Base-by-base conservation (phyloP, 2,888 invertebrate species). In the Drosophila pullipes region DNA sequence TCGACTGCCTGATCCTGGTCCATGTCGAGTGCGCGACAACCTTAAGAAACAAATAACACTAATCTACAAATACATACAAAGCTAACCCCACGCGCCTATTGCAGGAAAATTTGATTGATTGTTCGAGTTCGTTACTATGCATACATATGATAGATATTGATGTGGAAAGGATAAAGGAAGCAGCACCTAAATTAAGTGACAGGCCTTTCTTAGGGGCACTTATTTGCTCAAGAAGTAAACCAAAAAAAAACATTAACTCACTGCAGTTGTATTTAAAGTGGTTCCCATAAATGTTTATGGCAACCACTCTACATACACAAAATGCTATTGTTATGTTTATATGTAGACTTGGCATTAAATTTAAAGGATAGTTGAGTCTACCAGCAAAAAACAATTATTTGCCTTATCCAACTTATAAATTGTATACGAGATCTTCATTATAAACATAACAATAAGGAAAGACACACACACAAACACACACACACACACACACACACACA, bases 1-100 rank as follows among this genome's bases (percentile, higher is more conserved):
- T 70, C 87, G 68, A 92, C 92, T 39, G 92, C 92, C 89, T 92
- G 91, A 92, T 92, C 92, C 83, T 92, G 91, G 92, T 91, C 85
- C 4, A 71, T 77, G 79, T 83, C 62, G 58, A 57, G 39, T 60
- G 52, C 78, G 39, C 76, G 89, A 65, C 79, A 78, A 58, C 66
- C 71, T 35, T 87, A 76, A 81, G 33, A 55, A 62, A 47, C 18
- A 67, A 55, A 55, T 13, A 66, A 63, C 33, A 67, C 70, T 79
- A 65, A 61, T 44, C 59, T 55, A 74, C 70, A 79, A 74, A 64
- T 37, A 62, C 28, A 74, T 74, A 80, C 76, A 85, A 85, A 76
- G 82, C 79, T 89, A 89, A 84, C 64, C 85, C 89, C 87, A 83
- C 89, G 78, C 84, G 85, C 87, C 82, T 86, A 86, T 74, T 76